phyloP scores from a whole-genome alignment of 2,888 invertebrate species.

The Ophraella communa region DNA sequence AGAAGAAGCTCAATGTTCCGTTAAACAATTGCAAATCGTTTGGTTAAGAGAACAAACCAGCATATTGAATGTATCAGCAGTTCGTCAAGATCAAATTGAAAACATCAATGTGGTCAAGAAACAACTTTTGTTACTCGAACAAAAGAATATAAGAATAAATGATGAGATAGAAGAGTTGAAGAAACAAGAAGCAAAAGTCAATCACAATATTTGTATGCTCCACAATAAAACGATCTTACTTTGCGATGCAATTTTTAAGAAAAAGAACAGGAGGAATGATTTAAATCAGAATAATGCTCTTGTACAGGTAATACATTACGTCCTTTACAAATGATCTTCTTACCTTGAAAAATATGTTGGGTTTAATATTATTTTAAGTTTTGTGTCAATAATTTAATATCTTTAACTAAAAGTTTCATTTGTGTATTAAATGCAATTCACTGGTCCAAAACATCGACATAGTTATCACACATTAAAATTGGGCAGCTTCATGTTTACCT shows the following conservation, averaged over 20 bases:
- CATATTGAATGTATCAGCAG: constrained; percentile 72
- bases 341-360: too few relatives aligned
- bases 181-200: constrained; percentile 65
- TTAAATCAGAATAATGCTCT: constrained; percentile 66
- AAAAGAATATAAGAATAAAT: constrained; percentile 75
- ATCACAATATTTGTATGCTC: constrained; percentile 66
- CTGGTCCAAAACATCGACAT: too few relatives aligned
- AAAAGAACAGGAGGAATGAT: constrained; percentile 62
- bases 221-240: constrained; percentile 68
- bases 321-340: too few relatives aligned
- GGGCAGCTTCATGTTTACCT: too few relatives aligned
- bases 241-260: constrained; percentile 65
- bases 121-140: constrained; percentile 72
- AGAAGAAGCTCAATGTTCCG: constrained; percentile 66
- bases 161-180: constrained; percentile 67
- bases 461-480: too few relatives aligned
- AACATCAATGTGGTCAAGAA: constrained; percentile 76
- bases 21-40: constrained; percentile 71
- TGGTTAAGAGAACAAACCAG: constrained; percentile 81
- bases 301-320: constrained; percentile 37
- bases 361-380: too few relatives aligned
- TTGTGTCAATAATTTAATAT: too few relatives aligned
- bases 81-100: constrained; percentile 71
- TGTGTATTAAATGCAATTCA: too few relatives aligned
- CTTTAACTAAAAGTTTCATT: too few relatives aligned